Base-by-base conservation (phyloP, 2,888 invertebrate genomes). In the Bimastos eiseni region DNA sequence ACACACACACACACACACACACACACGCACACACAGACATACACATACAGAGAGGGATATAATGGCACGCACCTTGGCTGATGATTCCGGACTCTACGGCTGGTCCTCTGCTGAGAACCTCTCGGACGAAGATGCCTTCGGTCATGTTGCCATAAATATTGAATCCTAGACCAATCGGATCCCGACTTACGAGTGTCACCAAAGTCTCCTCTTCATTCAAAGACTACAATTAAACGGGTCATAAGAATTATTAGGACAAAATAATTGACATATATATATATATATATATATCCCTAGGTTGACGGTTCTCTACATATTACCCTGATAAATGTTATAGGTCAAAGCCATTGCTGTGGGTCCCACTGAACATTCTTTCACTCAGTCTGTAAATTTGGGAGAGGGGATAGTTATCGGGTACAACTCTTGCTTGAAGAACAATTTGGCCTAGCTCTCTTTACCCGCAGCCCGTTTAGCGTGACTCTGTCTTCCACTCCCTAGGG, bases 51-150 rank as follows among this genome's bases (percentile, higher is more conserved):
- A n/a, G n/a, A n/a, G 36, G 4, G n/a, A 24, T 49, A 30, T 1
- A n/a, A 41, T 44, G 15, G 30, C 34, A 88, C 86, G 30, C 92
- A 92, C 98, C 98, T 97, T 96, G 70, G 95, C 97, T 96, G 93
- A 98, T 96, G 94, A 96, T 96, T 92, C 97, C 97, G 13, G 97
- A 97, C 93, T 98, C 98, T 0, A 97, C 97, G 0, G 98, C 98
- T 0, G 98, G 98, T 0, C 98, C 98, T 92, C 97, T 96, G 93
- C 97, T 97, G 90, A 97, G 96, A 33, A 98, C 97, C 92, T 98
- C 97, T 94, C 97, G 98, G 88, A 98, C 97, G 94, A 96, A 97
- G 91, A 98, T 98, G 0, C 98, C 98, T 92, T 98, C 98, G 91
- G 97, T 96, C 96, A 98, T 97, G 93, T 97, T 98, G 33, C 98